Evolutionary conservation across 2,888 invertebrate genomes (phyloP).

Genomic region (Coleophora deauratella): DNA sequence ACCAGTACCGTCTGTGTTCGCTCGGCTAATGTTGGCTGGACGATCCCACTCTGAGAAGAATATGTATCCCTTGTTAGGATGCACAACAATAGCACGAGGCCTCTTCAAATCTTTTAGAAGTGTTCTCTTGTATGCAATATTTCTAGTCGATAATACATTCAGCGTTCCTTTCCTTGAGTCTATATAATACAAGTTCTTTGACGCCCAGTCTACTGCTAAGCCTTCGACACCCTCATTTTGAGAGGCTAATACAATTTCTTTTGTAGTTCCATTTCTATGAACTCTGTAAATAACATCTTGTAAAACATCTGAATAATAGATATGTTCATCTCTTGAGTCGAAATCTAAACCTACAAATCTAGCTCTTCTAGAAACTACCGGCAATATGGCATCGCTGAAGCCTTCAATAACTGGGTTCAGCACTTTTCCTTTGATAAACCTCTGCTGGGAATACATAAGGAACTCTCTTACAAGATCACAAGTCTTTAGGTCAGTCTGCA

Average conservation of each 20-base stretch:
- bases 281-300: constrained; percentile 94
- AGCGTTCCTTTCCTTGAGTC: constrained; percentile 95
- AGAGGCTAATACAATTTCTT: constrained; percentile 93
- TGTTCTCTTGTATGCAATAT: constrained; percentile 88
- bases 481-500: constrained; percentile 82
- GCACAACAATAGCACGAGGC: constrained; percentile 96
- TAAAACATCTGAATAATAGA: constrained; percentile 98
- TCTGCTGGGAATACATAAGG: constrained; percentile 95
- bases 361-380: constrained; percentile 92
- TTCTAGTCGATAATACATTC: constrained; percentile 91
- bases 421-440: constrained; percentile 95
- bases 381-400: constrained; percentile 95
- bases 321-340: constrained; percentile 90
- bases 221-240: constrained; percentile 99
- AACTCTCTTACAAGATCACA: constrained; percentile 91
- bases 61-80: constrained; percentile 94
- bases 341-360: constrained; percentile 97
- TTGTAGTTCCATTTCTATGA: constrained; percentile 83
- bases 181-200: constrained; percentile 96
- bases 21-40: constrained; percentile 96
- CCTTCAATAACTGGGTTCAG: constrained; percentile 90
- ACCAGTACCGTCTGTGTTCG: constrained; percentile 91
- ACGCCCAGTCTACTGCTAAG: constrained; percentile 95
- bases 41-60: constrained; percentile 98
- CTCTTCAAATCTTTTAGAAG: constrained; percentile 90